Evolutionary conservation across 2,113 vertebrate species (phyloP).

Genomic region (Synchiropus splendidus): DNA sequence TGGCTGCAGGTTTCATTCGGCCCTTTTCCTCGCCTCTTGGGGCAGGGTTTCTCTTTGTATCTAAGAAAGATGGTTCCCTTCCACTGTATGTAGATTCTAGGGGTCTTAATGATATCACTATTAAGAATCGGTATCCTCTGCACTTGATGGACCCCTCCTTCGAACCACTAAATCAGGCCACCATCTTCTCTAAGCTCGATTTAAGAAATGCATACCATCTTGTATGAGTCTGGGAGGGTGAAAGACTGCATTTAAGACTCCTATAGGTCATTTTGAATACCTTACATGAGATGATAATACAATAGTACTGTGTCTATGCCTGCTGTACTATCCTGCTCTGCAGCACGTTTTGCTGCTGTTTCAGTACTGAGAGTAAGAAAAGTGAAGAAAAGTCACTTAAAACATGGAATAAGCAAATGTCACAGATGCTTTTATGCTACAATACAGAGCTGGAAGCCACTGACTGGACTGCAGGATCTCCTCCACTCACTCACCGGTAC

Average conservation of each 20-base stretch:
- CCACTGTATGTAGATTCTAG: neutral
- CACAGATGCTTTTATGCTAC: too few relatives aligned
- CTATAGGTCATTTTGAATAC: too few relatives aligned
- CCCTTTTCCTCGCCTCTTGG: neutral
- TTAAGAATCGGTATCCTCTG: neutral
- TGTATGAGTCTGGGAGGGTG: neutral
- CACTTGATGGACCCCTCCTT: neutral
- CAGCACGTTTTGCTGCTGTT: too few relatives aligned
- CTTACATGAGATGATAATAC: too few relatives aligned
- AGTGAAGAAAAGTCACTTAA: too few relatives aligned
- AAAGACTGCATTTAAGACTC: neutral
- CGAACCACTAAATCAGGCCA: neutral
- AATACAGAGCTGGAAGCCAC: too few relatives aligned
- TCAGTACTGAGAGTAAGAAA: too few relatives aligned
- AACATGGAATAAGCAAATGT: too few relatives aligned
- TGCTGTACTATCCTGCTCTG: too few relatives aligned
- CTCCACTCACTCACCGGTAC: too few relatives aligned
- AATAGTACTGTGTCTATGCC: too few relatives aligned
- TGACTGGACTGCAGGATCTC: too few relatives aligned
- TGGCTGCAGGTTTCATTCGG: neutral
- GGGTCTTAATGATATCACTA: neutral
- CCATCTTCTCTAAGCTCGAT: neutral
- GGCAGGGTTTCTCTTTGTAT: neutral
- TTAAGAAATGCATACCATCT: neutral
- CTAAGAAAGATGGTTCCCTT: neutral